Evolutionary conservation across 2,113 vertebrate species (phyloP).

Genomic region (Oriolus oriolus): DNA sequence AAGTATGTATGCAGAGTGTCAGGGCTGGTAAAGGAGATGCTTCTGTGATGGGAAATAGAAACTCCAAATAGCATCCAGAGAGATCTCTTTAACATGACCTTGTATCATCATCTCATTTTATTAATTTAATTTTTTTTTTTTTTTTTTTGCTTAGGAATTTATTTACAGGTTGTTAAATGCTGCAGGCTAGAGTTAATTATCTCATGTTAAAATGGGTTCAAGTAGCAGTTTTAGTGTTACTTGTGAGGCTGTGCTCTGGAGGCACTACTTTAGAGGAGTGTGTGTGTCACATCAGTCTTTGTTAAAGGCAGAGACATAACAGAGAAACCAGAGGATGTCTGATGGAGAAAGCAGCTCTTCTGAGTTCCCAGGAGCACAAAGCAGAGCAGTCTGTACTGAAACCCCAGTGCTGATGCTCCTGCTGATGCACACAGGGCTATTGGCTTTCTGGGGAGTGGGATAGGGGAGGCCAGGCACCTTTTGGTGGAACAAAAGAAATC

Average conservation of each 20-base stretch:
- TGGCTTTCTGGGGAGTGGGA: accelerated
- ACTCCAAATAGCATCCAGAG: neutral
- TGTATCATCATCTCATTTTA: neutral
- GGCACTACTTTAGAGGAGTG: neutral
- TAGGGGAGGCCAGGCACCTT: neutral
- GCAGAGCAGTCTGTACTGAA: neutral
- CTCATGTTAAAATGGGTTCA: neutral
- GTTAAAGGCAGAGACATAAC: neutral
- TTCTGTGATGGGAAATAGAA: neutral
- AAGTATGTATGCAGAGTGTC: neutral
- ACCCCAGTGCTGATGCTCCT: neutral
- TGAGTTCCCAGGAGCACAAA: neutral
- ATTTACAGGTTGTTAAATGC: neutral
- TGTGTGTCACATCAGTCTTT: neutral
- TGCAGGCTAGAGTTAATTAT: neutral
- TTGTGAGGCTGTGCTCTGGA: neutral
- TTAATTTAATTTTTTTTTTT: neutral
- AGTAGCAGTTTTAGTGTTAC: neutral
- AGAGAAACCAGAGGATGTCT: neutral
- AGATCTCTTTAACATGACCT: neutral
- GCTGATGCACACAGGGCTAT: neutral
- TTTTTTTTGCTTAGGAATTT: neutral
- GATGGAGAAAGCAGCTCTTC: neutral
- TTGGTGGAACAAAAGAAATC: neutral
- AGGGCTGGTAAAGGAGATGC: neutral